Conservation (phyloP, 2,888 invertebrate genomes). For the Azorinus chamasolen region DNA sequence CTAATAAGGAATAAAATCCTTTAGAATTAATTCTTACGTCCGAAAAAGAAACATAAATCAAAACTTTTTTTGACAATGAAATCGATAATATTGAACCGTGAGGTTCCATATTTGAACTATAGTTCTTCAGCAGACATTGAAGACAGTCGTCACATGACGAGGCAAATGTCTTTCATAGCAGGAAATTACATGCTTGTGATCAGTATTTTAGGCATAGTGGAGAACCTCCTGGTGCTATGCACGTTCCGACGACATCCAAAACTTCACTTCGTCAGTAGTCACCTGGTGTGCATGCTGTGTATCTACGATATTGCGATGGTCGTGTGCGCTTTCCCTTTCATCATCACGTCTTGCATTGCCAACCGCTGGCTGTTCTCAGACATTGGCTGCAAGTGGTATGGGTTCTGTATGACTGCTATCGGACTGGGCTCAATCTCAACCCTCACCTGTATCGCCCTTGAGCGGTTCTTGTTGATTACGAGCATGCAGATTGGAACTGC, state of each 20-base stretch:
- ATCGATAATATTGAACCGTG: no score
- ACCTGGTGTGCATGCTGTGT: background rate
- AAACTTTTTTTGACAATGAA: no score
- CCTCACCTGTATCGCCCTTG: slow-evolving; percentile 11
- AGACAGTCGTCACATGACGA: no score
- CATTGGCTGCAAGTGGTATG: slow-evolving; percentile 32
- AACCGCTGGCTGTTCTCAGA: slow-evolving; percentile 24
- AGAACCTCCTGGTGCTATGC: slow-evolving; percentile 1
- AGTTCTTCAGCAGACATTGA: no score
- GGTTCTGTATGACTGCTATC: slow-evolving; percentile 12
- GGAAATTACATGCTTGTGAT: slow-evolving; percentile 16
- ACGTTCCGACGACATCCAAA: slow-evolving; percentile 13
- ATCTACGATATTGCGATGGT: slow-evolving; percentile 3
- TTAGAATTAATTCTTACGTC: no score
- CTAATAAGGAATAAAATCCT: no score
- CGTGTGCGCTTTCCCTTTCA: slow-evolving; percentile 21
- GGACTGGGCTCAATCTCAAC: slow-evolving; percentile 10
- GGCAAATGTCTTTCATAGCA: background rate
- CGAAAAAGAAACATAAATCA: no score
- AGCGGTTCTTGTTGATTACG: slow-evolving; percentile 14
- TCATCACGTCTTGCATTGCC: slow-evolving; percentile 13
- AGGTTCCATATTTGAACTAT: no score
- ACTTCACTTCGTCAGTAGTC: slow-evolving; percentile 3
- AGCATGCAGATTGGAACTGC: background rate
- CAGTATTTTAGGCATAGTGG: background rate